phyloP scores from a whole-genome alignment of 2,113 vertebrate species.

The Mus pahari region DNA sequence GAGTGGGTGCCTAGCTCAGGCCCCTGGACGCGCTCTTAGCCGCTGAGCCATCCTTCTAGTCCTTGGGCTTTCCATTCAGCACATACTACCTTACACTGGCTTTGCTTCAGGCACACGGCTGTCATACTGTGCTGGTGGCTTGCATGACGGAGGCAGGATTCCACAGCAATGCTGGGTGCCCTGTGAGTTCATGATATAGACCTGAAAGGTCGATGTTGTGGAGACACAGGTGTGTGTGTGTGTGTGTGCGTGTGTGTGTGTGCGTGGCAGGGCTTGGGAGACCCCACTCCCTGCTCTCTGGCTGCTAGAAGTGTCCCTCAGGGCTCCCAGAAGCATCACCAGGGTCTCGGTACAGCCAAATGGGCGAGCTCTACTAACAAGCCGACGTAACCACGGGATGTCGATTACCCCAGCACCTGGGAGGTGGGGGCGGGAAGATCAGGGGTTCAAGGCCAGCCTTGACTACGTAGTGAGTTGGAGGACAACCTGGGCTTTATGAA shows the following conservation, averaged over 20 bases:
- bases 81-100: fast-evolving
- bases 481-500: background rate
- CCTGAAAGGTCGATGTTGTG: fast-evolving
- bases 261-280: background rate
- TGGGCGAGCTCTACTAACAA: fast-evolving
- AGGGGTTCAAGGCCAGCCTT: background rate
- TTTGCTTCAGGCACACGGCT: too few relatives aligned
- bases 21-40: background rate
- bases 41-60: background rate
- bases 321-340: background rate
- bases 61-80: background rate
- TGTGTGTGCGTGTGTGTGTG: too few relatives aligned
- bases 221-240: background rate
- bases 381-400: too few relatives aligned
- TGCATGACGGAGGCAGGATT: background rate
- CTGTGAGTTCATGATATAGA: too few relatives aligned
- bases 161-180: background rate
- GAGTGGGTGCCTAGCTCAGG: background rate
- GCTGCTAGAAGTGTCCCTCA: background rate
- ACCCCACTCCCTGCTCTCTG: background rate
- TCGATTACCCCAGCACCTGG: background rate
- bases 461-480: background rate
- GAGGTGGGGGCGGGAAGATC: background rate
- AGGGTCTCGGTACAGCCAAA: background rate
- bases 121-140: background rate